phyloP scores from a whole-genome alignment of 2,888 invertebrate genomes.

The Nomada flava region DNA sequence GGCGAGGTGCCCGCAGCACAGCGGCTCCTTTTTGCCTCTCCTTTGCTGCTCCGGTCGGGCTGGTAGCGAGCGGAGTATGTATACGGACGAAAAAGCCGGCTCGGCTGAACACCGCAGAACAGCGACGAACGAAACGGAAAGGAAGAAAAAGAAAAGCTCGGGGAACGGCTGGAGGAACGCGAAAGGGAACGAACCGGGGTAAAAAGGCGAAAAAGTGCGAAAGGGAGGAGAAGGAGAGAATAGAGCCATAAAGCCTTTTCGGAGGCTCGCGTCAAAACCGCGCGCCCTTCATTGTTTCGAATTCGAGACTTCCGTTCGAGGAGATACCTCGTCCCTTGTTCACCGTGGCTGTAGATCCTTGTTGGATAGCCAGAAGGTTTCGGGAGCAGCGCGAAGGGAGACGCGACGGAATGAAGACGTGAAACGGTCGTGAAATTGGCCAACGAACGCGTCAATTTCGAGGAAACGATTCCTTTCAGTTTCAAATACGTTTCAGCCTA shows the following conservation, averaged over 20 bases:
- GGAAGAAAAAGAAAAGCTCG: slow-evolving; percentile 17
- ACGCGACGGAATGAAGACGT: slow-evolving; percentile 55
- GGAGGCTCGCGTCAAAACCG: slow-evolving; percentile 70
- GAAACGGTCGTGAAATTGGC: slow-evolving; percentile 46
- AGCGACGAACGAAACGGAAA: slow-evolving; percentile 27
- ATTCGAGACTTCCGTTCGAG: slow-evolving; percentile 79
- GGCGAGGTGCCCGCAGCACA: slow-evolving; percentile 57
- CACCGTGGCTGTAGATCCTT: neutral
- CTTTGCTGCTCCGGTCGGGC: slow-evolving; percentile 9
- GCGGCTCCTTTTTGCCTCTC: slow-evolving; percentile 68
- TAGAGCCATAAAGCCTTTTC: slow-evolving; percentile 81
- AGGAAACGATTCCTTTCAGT: slow-evolving; percentile 14
- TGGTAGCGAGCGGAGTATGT: slow-evolving; percentile 23
- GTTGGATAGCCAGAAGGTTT: neutral
- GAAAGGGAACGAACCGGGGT: slow-evolving; percentile 9
- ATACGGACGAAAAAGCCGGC: slow-evolving; percentile 47
- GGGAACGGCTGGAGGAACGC: slow-evolving; percentile 1
- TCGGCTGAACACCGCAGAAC: slow-evolving; percentile 24
- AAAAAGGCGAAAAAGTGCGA: slow-evolving; percentile 34
- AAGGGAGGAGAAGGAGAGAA: slow-evolving; percentile 60
- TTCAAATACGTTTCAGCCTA: slow-evolving; percentile 19
- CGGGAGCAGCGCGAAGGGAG: slow-evolving; percentile 6
- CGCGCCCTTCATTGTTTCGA: slow-evolving; percentile 76
- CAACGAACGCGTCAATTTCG: slow-evolving; percentile 21
- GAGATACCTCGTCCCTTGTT: neutral